These are phyloP conservation scores for Quadroppia sp. DNA, from an alignment of 2,888 invertebrate genomes.

Conservation along the genomic window DNA sequence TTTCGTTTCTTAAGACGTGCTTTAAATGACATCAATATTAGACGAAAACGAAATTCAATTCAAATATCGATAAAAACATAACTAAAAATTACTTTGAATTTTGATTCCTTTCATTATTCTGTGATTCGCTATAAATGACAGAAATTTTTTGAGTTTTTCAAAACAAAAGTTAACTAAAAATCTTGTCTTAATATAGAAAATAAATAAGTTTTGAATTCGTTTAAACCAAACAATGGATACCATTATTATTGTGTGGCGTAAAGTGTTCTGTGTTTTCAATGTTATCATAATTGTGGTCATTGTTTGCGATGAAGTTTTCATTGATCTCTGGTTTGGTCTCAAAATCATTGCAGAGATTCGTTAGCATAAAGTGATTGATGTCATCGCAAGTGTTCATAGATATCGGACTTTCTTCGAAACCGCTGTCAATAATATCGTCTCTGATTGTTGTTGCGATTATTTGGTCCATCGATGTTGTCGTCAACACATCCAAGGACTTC, in stretches of 20 bases:
- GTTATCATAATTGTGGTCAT: slow-evolving; percentile 1
- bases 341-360: slow-evolving; percentile 15
- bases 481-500: slow-evolving; percentile 24
- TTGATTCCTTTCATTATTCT: background rate
- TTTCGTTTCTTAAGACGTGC: background rate
- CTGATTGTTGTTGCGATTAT: slow-evolving; percentile 12
- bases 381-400: slow-evolving; percentile 20
- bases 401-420: slow-evolving; percentile 22
- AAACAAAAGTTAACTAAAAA: too few species aligned
- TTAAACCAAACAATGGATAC: background rate
- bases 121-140: background rate
- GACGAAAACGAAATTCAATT: too few species aligned
- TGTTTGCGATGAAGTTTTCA: background rate
- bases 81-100: too few species aligned
- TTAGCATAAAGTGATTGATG: slow-evolving; percentile 22
- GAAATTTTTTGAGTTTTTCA: background rate
- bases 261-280: background rate
- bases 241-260: background rate
- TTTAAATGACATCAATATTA: too few species aligned
- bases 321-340: slow-evolving; percentile 16
- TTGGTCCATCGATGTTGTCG: slow-evolving; percentile 25
- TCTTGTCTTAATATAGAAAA: too few species aligned
- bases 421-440: slow-evolving; percentile 25
- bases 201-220: background rate
- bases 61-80: too few species aligned